phyloP scores from a whole-genome alignment of 2,888 invertebrate species.

The Colletes collaris region DNA sequence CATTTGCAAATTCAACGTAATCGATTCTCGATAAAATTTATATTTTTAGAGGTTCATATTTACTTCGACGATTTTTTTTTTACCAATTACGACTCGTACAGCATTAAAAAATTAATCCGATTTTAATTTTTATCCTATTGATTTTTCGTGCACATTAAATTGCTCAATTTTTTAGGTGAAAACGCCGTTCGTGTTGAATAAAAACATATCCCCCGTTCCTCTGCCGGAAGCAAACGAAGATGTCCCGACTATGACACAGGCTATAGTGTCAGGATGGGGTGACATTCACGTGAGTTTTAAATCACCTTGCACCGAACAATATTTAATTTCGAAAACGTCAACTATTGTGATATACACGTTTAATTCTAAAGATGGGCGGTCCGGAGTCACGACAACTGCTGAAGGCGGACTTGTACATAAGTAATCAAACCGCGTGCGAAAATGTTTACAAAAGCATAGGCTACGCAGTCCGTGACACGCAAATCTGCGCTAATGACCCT shows the following conservation, averaged over 20 bases:
- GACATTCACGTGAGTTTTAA: constrained; percentile 65
- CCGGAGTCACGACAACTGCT: constrained; percentile 79
- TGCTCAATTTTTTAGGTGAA: constrained; percentile 19
- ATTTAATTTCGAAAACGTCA: not conserved
- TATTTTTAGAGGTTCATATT: too few relatives aligned
- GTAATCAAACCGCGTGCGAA: constrained; percentile 84
- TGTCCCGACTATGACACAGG: constrained; percentile 53
- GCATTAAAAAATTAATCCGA: too few relatives aligned
- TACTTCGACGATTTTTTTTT: too few relatives aligned
- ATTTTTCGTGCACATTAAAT: too few relatives aligned
- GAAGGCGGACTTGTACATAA: constrained; percentile 84
- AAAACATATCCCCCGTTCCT: constrained; percentile 76
- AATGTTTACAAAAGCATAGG: constrained; percentile 29
- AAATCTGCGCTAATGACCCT: constrained; percentile 60
- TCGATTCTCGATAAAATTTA: too few relatives aligned
- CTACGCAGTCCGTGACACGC: constrained; percentile 42
- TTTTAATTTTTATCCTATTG: too few relatives aligned
- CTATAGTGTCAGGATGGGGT: constrained; percentile 75
- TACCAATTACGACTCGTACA: too few relatives aligned
- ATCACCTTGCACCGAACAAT: not conserved
- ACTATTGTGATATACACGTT: not conserved
- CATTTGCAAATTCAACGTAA: too few relatives aligned
- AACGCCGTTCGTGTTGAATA: constrained; percentile 9
- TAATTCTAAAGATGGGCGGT: constrained; percentile 64
- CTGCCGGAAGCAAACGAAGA: constrained; percentile 79